Evolutionary conservation across 2,797 vertebrate species (phyloP).

Genomic region (Pangasius macronema): DNA sequence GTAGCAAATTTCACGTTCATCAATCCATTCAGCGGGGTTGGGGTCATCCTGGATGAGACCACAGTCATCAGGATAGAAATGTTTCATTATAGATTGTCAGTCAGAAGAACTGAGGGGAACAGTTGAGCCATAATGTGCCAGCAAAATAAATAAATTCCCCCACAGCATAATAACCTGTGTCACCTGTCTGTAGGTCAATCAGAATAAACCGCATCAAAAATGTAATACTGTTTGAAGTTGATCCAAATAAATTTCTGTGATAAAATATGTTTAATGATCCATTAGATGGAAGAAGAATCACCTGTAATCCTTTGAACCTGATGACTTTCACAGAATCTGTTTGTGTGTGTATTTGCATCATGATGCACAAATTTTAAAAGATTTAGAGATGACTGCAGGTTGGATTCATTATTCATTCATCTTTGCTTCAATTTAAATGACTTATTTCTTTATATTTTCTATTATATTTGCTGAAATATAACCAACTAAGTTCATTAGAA

Average conservation of each 20-base stretch:
- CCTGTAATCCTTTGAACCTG: not conserved
- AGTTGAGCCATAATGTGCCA: not conserved
- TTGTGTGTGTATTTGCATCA: not conserved
- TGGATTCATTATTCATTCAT: not conserved
- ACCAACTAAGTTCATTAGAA: not conserved
- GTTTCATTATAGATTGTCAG: not conserved
- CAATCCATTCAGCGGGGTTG: not conserved
- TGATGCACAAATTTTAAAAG: not conserved
- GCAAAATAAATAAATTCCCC: not conserved
- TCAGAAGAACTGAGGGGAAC: not conserved
- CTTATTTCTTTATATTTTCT: not conserved
- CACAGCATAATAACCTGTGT: not conserved
- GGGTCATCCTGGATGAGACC: not conserved
- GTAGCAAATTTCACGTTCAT: not conserved
- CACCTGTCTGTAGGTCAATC: not conserved
- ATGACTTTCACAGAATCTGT: not conserved
- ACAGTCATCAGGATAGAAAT: not conserved
- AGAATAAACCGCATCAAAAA: not conserved
- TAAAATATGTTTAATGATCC: not conserved
- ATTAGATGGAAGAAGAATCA: not conserved
- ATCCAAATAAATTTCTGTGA: not conserved
- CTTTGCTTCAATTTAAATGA: too few species aligned
- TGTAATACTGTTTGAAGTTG: not conserved
- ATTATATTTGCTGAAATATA: not conserved
- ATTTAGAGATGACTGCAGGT: not conserved